A percentile compares a stretch with the other conserved stretches of the same genome.
phyloP scores from a whole-genome alignment of 2,888 invertebrate genomes.

The Sphinx pinastri region DNA sequence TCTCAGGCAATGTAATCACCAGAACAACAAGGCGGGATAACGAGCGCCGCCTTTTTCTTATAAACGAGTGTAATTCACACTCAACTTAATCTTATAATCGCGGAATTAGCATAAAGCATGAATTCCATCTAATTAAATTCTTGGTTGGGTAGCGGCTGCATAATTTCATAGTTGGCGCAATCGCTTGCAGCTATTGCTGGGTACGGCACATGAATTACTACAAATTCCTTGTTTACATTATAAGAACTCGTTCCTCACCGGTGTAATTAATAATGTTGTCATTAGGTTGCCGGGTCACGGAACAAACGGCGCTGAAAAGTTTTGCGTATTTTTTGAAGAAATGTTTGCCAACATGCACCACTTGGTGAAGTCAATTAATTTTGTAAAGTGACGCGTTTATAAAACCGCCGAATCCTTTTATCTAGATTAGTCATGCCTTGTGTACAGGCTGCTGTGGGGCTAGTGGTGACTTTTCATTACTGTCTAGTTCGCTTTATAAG shows the following conservation, averaged over 20 bases:
- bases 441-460: conserved; percentile 9
- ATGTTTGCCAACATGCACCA: conserved; percentile 24
- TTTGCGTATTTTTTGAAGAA: conserved; percentile 1
- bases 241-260: conserved; percentile 7
- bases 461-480: neutral
- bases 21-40: conserved; percentile 70
- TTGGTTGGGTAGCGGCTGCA: conserved; percentile 42
- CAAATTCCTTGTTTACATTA: conserved; percentile 42
- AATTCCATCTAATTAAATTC: conserved; percentile 50
- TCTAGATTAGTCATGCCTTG: conserved; percentile 47
- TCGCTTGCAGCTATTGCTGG: conserved; percentile 40
- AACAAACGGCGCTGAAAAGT: conserved; percentile 14
- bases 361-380: conserved; percentile 44
- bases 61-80: conserved; percentile 61
- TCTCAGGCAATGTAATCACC: conserved; percentile 71
- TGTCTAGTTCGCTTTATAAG: neutral
- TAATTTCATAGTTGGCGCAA: conserved; percentile 51
- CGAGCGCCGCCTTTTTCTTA: conserved; percentile 61
- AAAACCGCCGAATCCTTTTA: conserved; percentile 43
- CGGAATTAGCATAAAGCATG: conserved; percentile 59
- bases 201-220: conserved; percentile 39
- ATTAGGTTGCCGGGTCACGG: conserved; percentile 9
- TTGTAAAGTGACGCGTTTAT: conserved; percentile 32
- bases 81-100: conserved; percentile 66
- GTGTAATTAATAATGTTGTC: conserved; percentile 27